phyloP scores from a whole-genome alignment of 2,888 invertebrate genomes.

The Lasiommata megera region DNA sequence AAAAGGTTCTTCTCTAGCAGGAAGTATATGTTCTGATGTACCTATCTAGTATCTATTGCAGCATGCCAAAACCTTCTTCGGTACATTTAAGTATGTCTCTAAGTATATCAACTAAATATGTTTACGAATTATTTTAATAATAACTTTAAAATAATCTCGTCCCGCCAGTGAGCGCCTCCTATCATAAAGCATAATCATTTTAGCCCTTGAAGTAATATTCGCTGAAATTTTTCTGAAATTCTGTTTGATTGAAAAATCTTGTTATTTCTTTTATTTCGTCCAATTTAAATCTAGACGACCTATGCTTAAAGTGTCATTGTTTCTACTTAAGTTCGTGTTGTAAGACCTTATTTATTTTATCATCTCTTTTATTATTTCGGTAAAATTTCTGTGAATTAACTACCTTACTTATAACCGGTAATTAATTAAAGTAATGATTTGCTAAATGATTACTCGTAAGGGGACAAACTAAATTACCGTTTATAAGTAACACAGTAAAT shows the following conservation, averaged over 20 bases:
- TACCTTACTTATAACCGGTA: too few relatives aligned
- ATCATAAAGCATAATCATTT: slow-evolving; percentile 33
- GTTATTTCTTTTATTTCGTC: background rate
- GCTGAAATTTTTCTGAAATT: slow-evolving; percentile 13
- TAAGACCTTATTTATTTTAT: background rate
- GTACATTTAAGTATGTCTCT: too few relatives aligned
- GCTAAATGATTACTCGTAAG: too few relatives aligned
- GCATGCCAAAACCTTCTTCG: too few relatives aligned
- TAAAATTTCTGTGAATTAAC: slow-evolving; percentile 2
- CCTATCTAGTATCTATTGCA: too few relatives aligned
- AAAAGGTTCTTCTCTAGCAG: too few relatives aligned
- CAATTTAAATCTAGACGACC: background rate
- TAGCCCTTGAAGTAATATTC: slow-evolving; percentile 20
- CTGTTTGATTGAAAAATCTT: background rate
- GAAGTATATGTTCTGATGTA: too few relatives aligned
- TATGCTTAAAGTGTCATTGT: background rate
- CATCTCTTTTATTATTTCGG: background rate
- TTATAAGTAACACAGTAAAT: slow-evolving; percentile 1
- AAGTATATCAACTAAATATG: too few relatives aligned
- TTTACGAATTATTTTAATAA: too few relatives aligned
- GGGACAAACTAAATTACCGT: too few relatives aligned
- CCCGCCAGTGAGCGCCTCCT: background rate
- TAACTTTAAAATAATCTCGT: too few relatives aligned
- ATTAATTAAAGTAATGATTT: too few relatives aligned
- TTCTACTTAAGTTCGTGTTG: slow-evolving; percentile 4